phyloP scores from a whole-genome alignment of 2,888 invertebrate genomes.

The Tetanocera ferruginea region DNA sequence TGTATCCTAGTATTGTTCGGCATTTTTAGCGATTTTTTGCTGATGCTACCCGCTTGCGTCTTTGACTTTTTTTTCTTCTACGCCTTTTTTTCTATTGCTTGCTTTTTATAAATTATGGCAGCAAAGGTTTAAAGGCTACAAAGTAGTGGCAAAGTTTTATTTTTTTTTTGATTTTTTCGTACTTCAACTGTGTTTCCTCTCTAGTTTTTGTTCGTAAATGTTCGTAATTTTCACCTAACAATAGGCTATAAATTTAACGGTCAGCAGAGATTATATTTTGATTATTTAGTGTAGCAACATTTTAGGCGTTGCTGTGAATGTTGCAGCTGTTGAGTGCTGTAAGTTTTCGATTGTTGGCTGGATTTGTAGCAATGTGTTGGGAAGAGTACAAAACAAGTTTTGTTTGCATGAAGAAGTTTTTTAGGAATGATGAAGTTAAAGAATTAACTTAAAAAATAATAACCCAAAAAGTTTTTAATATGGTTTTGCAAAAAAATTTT shows the following conservation, averaged over 20 bases:
- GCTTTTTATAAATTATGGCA: conserved; percentile 11
- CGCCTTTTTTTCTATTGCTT: neutral
- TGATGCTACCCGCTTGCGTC: conserved; percentile 21
- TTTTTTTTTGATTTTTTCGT: neutral
- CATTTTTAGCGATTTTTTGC: neutral
- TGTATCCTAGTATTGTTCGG: neutral
- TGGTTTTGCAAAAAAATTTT: too few species aligned
- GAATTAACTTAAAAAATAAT: too few species aligned
- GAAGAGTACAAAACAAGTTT: too few species aligned
- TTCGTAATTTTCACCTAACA: conserved; percentile 12
- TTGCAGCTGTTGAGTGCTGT: neutral
- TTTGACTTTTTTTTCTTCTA: neutral
- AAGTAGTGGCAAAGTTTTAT: neutral
- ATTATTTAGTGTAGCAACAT: conserved; percentile 31
- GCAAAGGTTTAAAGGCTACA: conserved; percentile 16
- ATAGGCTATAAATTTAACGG: conserved; percentile 35
- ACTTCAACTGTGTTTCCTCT: neutral
- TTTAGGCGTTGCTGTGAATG: conserved; percentile 3
- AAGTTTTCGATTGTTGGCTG: neutral
- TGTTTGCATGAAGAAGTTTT: too few species aligned
- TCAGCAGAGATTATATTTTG: conserved; percentile 39
- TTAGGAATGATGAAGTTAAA: too few species aligned
- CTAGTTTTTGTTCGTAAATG: neutral
- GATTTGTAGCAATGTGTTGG: neutral
- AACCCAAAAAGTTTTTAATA: too few species aligned